These are phyloP conservation scores for Willowsia nigromaculata DNA, from an alignment of 2,888 invertebrate species.

Conservation along the genomic window DNA sequence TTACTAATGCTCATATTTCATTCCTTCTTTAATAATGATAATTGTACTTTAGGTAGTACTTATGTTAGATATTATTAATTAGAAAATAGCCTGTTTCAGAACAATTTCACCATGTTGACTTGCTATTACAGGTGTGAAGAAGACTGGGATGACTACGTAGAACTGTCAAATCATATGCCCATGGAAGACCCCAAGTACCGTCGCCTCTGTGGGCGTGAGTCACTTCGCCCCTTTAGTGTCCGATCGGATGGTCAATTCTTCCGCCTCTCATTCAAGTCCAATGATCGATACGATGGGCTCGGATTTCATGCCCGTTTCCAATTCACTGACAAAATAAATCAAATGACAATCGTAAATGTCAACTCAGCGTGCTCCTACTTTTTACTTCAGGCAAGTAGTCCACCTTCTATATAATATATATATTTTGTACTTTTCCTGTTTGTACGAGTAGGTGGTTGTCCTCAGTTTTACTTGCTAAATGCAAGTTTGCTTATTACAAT, in stretches of 20 bases:
- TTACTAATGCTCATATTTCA: too few relatives aligned
- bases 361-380: conserved; percentile 65
- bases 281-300: conserved; percentile 87
- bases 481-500: conserved; percentile 37
- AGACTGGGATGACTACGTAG: conserved; percentile 69
- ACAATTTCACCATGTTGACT: neutral
- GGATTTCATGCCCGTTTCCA: conserved; percentile 89
- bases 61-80: conserved; percentile 4
- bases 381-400: conserved; percentile 61
- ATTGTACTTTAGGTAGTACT: too few relatives aligned
- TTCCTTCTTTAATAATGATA: too few relatives aligned
- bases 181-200: conserved; percentile 92
- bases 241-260: conserved; percentile 96
- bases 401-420: too few relatives aligned
- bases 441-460: neutral
- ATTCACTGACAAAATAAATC: conserved; percentile 76
- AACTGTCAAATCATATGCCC: conserved; percentile 93
- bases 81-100: neutral
- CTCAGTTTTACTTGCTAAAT: neutral
- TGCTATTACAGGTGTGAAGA: conserved; percentile 58
- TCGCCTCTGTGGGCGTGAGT: conserved; percentile 86
- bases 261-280: conserved; percentile 95
- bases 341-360: conserved; percentile 75
- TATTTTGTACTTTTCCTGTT: neutral
- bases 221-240: conserved; percentile 80